Base-by-base conservation (phyloP, 2,113 vertebrate genomes). In the Prinia subflava region DNA sequence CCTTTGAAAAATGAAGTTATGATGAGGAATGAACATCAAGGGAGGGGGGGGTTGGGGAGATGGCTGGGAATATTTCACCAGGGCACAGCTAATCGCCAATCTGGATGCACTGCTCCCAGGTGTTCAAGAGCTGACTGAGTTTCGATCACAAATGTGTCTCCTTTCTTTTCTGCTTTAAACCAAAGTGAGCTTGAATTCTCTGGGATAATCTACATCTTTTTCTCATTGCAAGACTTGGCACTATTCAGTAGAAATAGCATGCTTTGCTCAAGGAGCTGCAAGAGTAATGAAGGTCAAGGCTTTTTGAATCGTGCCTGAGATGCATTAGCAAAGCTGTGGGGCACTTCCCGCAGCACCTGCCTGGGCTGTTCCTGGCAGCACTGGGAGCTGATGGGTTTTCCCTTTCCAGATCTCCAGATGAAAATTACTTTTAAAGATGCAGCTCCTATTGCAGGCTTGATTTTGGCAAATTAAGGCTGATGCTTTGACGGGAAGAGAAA, bases 1-100 rank as follows among this genome's bases (percentile, higher is more conserved):
- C 41, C 30, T 92, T 79, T 94, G 88, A 93, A 93, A 97, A 94
- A 93, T 92, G 90, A 92, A 83, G 90, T 77, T 93, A 74, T 17
- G 60, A 81, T 81, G 92, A 93, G 52, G 47, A 90, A 92, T 83
- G 76, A 86, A 86, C 42, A 89, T 59, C 55, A 63, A 44, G 69
- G 50, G 18, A 3, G n/a, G 17, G 19, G 12, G 17, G 5, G 4
- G 24, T 42, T 42, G n/a, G 4, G 53, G 12, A 28, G 41, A 81
- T 89, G 59, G 21, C 64, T 86, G 89, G 83, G 71, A 92, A 74
- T 92, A 67, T 86, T 86, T 93, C 67, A 89, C 86, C 80, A 83
- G 56, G 71, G 59, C 63, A 90, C 79, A 93, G 79, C 76, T 88
- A 94, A 96, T 86, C 57, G 13, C 6, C 68, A 77, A 33, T 37